Conservation (phyloP, 2,888 invertebrate species). For the Hirtodrosophila alboralis region DNA sequence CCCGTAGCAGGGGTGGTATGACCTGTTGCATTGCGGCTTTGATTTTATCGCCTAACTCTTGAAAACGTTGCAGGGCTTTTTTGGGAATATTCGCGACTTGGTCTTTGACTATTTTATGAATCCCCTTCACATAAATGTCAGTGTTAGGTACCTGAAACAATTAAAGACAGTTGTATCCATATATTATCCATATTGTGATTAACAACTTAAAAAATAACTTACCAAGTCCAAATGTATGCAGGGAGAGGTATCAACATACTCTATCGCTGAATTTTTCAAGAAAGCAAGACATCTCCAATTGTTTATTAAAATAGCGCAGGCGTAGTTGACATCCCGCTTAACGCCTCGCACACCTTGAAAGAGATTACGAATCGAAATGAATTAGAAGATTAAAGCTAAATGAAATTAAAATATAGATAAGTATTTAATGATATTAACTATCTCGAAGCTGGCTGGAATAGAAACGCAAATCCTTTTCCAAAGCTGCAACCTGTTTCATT, state of each 20-base stretch:
- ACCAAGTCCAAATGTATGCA: constrained; percentile 45
- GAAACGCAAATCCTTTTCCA: constrained; percentile 87
- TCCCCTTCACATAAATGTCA: constrained; percentile 11
- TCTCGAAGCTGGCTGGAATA: constrained; percentile 89
- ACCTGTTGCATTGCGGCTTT: constrained; percentile 1
- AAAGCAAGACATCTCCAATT: fast-evolving
- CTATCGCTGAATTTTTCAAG: constrained; percentile 86
- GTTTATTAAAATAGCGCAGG: constrained; percentile 6
- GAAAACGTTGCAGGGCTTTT: constrained; percentile 12
- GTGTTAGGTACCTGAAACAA: constrained; percentile 38
- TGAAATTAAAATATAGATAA: neutral
- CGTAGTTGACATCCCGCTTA: constrained; percentile 87
- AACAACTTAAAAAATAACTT: neutral
- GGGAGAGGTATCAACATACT: constrained; percentile 86
- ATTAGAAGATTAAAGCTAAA: neutral
- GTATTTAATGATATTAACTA: constrained; percentile 84
- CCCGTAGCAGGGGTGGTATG: constrained; percentile 11
- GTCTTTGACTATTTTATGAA: constrained; percentile 7
- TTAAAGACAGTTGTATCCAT: neutral
- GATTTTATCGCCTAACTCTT: constrained; percentile 11
- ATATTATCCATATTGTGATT: too few relatives aligned
- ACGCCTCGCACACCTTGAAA: constrained; percentile 87
- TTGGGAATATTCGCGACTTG: constrained; percentile 9
- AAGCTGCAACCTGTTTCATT: constrained; percentile 87
- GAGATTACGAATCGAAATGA: too few relatives aligned